These are phyloP conservation scores for Neodiprion virginianus DNA, from an alignment of 1,140 invertebrate genomes.

Conservation along the genomic window DNA sequence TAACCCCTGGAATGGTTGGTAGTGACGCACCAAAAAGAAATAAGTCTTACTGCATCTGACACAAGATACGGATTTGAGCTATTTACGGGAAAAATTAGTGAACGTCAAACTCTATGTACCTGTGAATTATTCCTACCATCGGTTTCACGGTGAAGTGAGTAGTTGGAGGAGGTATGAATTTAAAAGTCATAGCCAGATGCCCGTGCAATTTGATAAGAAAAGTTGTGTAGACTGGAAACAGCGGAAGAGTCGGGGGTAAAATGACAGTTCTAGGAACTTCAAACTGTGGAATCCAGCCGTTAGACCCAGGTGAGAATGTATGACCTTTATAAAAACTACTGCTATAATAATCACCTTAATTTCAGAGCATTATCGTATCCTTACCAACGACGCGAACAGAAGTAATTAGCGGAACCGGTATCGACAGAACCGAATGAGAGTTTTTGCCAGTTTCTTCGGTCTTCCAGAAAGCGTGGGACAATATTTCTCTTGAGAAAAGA, in stretches of 20 bases:
- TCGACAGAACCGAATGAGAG: not conserved
- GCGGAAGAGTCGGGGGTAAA: slow-evolving; percentile 45
- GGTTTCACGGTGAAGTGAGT: slow-evolving; percentile 47
- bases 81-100: not conserved
- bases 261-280: slow-evolving; percentile 42
- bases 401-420: slow-evolving; percentile 28
- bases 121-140: slow-evolving; percentile 42
- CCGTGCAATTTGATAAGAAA: slow-evolving; percentile 45
- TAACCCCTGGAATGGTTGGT: slow-evolving; percentile 31
- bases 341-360: not conserved
- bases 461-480: not conserved
- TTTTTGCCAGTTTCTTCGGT: not conserved
- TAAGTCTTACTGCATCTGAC: no score
- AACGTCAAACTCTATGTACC: slow-evolving; percentile 26
- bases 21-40: not conserved
- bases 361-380: not conserved
- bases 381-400: slow-evolving; percentile 40
- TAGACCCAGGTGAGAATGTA: slow-evolving; percentile 29
- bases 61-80: not conserved
- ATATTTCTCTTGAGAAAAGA: slow-evolving; percentile 21
- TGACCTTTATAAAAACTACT: slow-evolving; percentile 35
- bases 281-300: slow-evolving; percentile 36
- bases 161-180: slow-evolving; percentile 39
- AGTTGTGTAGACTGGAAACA: slow-evolving; percentile 38
- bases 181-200: slow-evolving; percentile 41